Evolutionary conservation across 2,797 vertebrate species (phyloP).

Genomic region (Macropus fuliginosus): DNA sequence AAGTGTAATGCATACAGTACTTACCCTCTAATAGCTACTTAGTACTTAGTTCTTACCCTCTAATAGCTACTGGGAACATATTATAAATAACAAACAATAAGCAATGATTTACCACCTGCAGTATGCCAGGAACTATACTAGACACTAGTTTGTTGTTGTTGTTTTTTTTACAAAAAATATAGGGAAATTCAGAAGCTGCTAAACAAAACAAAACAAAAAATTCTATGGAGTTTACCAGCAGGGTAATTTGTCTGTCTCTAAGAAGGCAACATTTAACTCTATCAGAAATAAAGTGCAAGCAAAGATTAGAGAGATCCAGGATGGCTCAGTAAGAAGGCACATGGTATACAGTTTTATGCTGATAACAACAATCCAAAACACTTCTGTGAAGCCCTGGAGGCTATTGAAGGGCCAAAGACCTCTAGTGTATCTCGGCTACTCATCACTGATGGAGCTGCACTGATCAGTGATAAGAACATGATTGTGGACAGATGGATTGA

Average conservation of each 20-base stretch:
- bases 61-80: too few species aligned
- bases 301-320: not conserved
- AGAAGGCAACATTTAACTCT: not conserved
- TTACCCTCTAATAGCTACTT: too few species aligned
- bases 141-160: not conserved
- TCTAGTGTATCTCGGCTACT: not conserved
- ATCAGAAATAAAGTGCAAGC: not conserved
- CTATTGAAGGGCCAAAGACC: not conserved
- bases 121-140: not conserved
- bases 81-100: too few species aligned
- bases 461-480: not conserved
- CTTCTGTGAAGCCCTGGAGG: not conserved
- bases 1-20: too few species aligned
- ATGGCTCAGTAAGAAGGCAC: not conserved
- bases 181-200: not conserved
- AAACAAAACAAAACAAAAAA: not conserved
- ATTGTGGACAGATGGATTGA: not conserved
- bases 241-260: not conserved
- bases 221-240: not conserved
- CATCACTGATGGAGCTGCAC: not conserved
- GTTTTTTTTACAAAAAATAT: not conserved
- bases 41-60: too few species aligned
- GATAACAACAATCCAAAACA: not conserved
- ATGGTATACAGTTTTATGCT: not conserved
- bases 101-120: too few species aligned